A percentile compares a stretch with the other conserved stretches of the same genome.
These are phyloP conservation scores for Trematocara macrostoma DNA, from an alignment of 2,113 vertebrate species.

Conservation along the genomic window DNA sequence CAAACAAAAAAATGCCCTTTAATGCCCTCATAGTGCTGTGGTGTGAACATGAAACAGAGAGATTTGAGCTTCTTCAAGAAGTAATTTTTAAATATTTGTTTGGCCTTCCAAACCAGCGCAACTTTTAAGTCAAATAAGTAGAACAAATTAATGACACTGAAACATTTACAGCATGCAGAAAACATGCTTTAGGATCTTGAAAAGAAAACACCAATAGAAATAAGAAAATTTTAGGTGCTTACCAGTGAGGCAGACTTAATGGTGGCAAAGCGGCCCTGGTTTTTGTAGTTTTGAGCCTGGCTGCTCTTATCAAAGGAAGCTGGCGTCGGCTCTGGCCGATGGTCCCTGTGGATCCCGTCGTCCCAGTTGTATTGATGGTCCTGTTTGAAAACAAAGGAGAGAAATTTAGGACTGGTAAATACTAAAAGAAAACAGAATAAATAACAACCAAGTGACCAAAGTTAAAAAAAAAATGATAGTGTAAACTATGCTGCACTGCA, in stretches of 20 bases:
- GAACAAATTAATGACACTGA: not conserved
- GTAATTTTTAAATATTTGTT: not conserved
- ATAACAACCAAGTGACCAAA: not conserved
- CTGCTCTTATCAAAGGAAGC: constrained; percentile 88
- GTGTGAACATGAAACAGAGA: not conserved
- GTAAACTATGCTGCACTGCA: not conserved
- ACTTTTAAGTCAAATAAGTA: not conserved
- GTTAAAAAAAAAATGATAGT: not conserved
- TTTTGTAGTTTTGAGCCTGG: constrained; percentile 73
- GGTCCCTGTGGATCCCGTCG: constrained; percentile 88
- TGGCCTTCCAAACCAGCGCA: not conserved
- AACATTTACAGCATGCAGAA: not conserved
- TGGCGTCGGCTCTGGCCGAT: constrained; percentile 85
- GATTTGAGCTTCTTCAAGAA: not conserved
- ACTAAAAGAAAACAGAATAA: not conserved
- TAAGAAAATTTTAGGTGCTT: not conserved
- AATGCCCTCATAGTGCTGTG: not conserved
- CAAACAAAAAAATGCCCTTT: not conserved
- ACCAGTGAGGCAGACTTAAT: not conserved
- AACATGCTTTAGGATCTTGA: not conserved
- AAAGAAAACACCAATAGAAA: not conserved
- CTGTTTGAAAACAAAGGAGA: constrained; percentile 62
- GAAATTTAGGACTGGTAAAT: not conserved
- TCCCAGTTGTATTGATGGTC: constrained; percentile 97
- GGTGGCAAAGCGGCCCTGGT: not conserved